Conservation (phyloP, 1,140 invertebrate species). For the Plectus sambesii region DNA sequence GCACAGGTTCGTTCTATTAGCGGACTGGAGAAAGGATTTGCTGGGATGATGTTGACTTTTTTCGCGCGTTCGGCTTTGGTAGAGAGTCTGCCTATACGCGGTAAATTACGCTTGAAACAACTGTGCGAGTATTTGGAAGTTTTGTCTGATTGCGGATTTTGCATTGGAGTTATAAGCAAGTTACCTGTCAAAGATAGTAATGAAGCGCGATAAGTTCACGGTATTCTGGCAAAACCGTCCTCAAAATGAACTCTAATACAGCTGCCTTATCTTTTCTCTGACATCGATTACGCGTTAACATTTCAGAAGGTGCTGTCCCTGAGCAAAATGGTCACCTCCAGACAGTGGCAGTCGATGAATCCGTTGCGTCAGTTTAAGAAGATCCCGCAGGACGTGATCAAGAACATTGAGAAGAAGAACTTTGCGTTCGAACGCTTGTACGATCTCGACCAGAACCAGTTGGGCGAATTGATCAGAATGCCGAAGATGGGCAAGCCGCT, state of each 20-base stretch:
- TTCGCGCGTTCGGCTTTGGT: no score
- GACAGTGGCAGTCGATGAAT: constrained; percentile 95
- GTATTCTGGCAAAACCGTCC: no score
- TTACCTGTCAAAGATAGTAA: no score
- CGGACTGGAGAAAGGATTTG: no score
- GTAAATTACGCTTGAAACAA: no score
- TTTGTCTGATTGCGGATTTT: no score
- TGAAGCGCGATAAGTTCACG: no score
- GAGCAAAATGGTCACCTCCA: constrained; percentile 95
- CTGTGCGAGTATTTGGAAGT: no score
- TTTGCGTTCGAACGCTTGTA: constrained; percentile 62
- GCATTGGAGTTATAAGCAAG: no score
- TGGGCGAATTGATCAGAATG: constrained; percentile 86
- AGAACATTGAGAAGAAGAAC: constrained; percentile 92
- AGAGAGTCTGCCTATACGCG: constrained; percentile 5
- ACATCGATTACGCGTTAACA: neutral
- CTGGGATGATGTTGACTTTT: no score
- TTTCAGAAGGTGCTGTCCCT: constrained; percentile 70
- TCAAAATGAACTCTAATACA: no score
- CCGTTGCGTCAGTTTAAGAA: constrained; percentile 93
- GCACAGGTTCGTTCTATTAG: no score
- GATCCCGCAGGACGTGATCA: constrained; percentile 92
- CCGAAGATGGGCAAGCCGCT: constrained; percentile 94
- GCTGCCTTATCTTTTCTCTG: constrained; percentile 3
- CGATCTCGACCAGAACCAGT: constrained; percentile 89